Conservation (phyloP, 1,140 invertebrate genomes). For the Apolygus lucorum region DNA sequence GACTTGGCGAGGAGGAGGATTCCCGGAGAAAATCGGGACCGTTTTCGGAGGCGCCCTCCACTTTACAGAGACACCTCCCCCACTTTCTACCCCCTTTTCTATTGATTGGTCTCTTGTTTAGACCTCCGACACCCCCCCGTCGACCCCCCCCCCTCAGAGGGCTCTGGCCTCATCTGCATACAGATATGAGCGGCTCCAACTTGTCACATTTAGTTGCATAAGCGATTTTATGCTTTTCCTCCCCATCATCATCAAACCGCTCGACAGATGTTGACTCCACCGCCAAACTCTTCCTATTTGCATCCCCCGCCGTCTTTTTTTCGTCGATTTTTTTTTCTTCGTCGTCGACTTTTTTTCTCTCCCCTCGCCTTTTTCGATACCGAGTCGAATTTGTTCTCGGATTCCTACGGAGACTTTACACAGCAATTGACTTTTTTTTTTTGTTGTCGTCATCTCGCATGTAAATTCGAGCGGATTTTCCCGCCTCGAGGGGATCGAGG, state of each 20-base stretch:
- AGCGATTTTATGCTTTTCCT: slow-evolving; percentile 23
- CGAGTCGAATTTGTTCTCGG: slow-evolving; percentile 3
- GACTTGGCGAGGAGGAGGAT: no score
- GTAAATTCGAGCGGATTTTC: background rate
- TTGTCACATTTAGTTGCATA: slow-evolving; percentile 24
- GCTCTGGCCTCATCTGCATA: slow-evolving; percentile 19
- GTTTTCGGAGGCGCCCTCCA: no score
- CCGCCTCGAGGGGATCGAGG: no score
- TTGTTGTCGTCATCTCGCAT: background rate
- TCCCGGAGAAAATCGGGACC: no score
- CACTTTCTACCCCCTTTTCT: background rate
- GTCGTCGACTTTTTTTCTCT: background rate
- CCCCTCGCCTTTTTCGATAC: background rate
- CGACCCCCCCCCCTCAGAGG: background rate
- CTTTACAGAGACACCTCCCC: no score
- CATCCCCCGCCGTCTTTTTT: background rate
- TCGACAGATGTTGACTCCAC: slow-evolving; percentile 10
- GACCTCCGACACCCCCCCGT: background rate
- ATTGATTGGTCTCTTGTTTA: slow-evolving; percentile 10
- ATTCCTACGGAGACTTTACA: background rate
- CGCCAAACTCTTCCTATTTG: background rate
- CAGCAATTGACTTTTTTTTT: slow-evolving; percentile 5
- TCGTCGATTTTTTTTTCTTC: background rate
- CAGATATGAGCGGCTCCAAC: slow-evolving; percentile 21
- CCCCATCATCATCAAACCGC: slow-evolving; percentile 6